These are phyloP conservation scores for Orgyia antiqua DNA, from an alignment of 2,888 invertebrate genomes.

Conservation along the genomic window DNA sequence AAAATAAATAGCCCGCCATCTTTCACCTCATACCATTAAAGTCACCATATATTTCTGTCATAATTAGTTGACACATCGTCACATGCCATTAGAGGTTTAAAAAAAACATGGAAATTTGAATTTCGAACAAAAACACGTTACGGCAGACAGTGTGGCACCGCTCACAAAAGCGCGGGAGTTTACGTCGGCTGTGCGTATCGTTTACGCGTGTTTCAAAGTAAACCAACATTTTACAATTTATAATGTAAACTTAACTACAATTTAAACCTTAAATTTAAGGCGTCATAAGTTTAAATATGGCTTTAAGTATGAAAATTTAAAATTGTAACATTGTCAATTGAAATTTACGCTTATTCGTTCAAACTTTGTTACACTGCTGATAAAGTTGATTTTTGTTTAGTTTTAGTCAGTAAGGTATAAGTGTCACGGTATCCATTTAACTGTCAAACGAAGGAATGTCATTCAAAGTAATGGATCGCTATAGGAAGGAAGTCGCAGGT, in stretches of 20 bases:
- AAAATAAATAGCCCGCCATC: slow-evolving; percentile 1
- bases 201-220: slow-evolving; percentile 40
- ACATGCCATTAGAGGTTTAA: slow-evolving; percentile 39
- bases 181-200: slow-evolving; percentile 33
- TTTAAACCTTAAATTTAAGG: slow-evolving; percentile 8
- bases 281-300: background rate
- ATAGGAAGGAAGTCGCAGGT: slow-evolving; percentile 77
- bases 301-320: background rate
- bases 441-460: slow-evolving; percentile 67
- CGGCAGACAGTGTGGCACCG: slow-evolving; percentile 69
- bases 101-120: slow-evolving; percentile 36
- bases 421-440: slow-evolving; percentile 61
- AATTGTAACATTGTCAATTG: slow-evolving; percentile 12
- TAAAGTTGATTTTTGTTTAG: slow-evolving; percentile 19
- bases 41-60: slow-evolving; percentile 14
- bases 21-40: slow-evolving; percentile 4
- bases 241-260: background rate
- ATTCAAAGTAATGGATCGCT: slow-evolving; percentile 68
- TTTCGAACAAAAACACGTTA: slow-evolving; percentile 33
- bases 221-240: slow-evolving; percentile 1
- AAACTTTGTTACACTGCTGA: no score
- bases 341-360: no score
- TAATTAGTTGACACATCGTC: slow-evolving; percentile 35
- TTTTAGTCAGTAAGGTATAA: no score
- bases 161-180: slow-evolving; percentile 46